These are phyloP conservation scores for Dicyrtomina minuta DNA, from an alignment of 2,888 invertebrate genomes.

Conservation along the genomic window DNA sequence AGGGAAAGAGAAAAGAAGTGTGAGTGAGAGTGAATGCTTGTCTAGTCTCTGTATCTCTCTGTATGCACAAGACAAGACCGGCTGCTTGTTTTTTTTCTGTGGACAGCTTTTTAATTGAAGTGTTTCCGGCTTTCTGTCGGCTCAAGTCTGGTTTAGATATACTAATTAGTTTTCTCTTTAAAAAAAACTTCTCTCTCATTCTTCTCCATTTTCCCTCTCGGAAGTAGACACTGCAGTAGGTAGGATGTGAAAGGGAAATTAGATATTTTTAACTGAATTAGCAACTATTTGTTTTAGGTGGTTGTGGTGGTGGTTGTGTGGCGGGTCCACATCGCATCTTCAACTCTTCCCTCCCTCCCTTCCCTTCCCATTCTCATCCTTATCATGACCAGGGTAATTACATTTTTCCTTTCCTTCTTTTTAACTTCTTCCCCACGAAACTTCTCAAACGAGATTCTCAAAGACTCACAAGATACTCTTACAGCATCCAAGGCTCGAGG, in stretches of 20 bases:
- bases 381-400: constrained; percentile 22
- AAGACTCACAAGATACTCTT: no score
- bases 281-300: constrained; percentile 33
- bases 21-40: constrained; percentile 7
- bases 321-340: neutral
- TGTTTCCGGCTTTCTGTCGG: constrained; percentile 40
- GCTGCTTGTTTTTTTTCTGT: constrained; percentile 31
- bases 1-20: constrained; percentile 1
- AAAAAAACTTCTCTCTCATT: constrained; percentile 18
- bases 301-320: no score
- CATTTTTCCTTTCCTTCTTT: constrained; percentile 11
- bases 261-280: constrained; percentile 39
- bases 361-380: neutral
- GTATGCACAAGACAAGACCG: no score
- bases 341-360: neutral
- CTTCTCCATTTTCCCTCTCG: constrained; percentile 2
- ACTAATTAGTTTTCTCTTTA: constrained; percentile 35
- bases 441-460: neutral
- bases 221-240: constrained; percentile 32
- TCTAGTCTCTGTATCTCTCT: no score
- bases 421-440: neutral
- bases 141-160: constrained; percentile 35
- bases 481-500: no score
- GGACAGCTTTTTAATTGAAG: constrained; percentile 47
- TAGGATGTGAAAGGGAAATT: constrained; percentile 36